A percentile compares a stretch with the other conserved stretches of the same genome.
These are phyloP conservation scores for Amaurobius ferox DNA, from an alignment of 2,888 invertebrate genomes.

Conservation along the genomic window DNA sequence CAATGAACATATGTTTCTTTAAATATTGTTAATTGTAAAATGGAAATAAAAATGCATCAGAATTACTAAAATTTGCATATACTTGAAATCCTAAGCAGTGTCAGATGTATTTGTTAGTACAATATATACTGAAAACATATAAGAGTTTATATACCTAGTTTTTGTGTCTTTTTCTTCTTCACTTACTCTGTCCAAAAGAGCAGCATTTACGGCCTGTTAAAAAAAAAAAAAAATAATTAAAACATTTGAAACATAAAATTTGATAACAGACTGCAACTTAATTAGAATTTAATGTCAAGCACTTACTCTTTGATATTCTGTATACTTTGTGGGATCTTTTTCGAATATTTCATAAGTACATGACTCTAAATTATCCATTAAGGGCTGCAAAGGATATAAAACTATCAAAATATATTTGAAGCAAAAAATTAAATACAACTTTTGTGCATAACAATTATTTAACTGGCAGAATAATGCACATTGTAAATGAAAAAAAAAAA, in stretches of 20 bases:
- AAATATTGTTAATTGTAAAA: too few species aligned
- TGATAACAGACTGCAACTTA: too few species aligned
- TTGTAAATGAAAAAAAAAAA: too few species aligned
- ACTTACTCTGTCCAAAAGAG: slow-evolving; percentile 82
- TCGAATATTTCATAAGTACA: slow-evolving; percentile 99
- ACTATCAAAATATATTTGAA: background rate
- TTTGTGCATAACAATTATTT: background rate
- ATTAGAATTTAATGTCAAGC: too few species aligned
- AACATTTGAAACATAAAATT: background rate
- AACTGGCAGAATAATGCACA: background rate
- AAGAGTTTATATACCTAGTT: slow-evolving; percentile 79
- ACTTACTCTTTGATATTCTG: slow-evolving; percentile 81
- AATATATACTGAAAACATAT: too few species aligned
- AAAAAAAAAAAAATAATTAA: background rate
- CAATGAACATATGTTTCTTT: too few species aligned
- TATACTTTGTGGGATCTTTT: slow-evolving; percentile 96
- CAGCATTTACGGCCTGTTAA: slow-evolving; percentile 87
- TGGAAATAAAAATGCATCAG: too few species aligned
- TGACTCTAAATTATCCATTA: slow-evolving; percentile 96
- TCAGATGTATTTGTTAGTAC: too few species aligned
- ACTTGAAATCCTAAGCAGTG: too few species aligned
- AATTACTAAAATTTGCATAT: too few species aligned
- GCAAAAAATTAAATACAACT: too few species aligned
- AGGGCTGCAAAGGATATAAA: slow-evolving; percentile 81
- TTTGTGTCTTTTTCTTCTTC: slow-evolving; percentile 80